phyloP scores from a whole-genome alignment of 2,888 invertebrate genomes.

The Drosophila quinaria region DNA sequence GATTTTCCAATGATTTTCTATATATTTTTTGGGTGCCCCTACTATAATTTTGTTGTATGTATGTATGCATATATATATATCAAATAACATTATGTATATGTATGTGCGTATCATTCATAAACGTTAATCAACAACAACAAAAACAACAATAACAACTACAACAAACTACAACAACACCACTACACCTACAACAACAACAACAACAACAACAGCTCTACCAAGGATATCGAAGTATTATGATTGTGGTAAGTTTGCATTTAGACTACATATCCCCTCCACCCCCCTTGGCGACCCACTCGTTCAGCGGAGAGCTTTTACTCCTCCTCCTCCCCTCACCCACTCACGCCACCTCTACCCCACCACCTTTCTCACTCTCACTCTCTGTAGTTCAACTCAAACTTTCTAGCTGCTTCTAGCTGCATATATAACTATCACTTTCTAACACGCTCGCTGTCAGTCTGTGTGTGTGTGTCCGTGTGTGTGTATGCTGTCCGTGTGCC shows the following conservation, averaged over 20 bases:
- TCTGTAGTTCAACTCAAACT: background rate
- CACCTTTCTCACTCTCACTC: background rate
- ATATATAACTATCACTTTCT: constrained; percentile 5
- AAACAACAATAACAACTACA: constrained; percentile 35
- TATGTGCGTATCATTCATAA: constrained; percentile 51
- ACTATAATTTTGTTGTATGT: constrained; percentile 69
- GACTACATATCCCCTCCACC: background rate
- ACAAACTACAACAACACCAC: constrained; percentile 44
- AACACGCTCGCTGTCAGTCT: constrained; percentile 12
- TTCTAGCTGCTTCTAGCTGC: constrained; percentile 6
- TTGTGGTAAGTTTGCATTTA: constrained; percentile 87
- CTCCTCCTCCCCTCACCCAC: background rate
- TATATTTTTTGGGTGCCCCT: constrained; percentile 68
- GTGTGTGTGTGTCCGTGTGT: constrained; percentile 10
- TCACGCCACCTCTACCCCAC: background rate
- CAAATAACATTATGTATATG: constrained; percentile 21
- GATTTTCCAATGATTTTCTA: constrained; percentile 63
- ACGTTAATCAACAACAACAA: constrained; percentile 67
- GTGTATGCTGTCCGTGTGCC: constrained; percentile 13
- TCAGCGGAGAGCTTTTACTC: background rate
- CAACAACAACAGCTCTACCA: constrained; percentile 87
- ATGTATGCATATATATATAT: constrained; percentile 28
- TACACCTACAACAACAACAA: constrained; percentile 43
- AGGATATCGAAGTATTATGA: constrained; percentile 89
- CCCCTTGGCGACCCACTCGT: background rate